Percentiles rank a stretch among this genome's conserved stretches.
These are phyloP conservation scores for Acrocephalus arundinaceus DNA, from an alignment of 2,113 vertebrate species.

Conservation along the genomic window DNA sequence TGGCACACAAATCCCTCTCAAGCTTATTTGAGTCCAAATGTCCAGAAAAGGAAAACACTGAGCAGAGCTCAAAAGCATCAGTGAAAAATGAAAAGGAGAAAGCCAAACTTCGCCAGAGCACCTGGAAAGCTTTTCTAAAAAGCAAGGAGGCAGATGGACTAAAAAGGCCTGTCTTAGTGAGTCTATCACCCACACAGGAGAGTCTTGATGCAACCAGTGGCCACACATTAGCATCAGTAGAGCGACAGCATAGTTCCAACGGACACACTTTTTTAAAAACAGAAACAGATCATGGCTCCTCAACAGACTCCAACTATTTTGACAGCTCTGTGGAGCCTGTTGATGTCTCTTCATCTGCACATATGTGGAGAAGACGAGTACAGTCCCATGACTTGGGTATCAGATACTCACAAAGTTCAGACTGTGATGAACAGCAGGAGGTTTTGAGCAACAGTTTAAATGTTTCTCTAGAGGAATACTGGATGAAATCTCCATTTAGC, in stretches of 20 bases:
- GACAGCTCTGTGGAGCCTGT: constrained; percentile 20
- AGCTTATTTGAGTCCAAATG: constrained; percentile 83
- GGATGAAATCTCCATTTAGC: constrained; percentile 50
- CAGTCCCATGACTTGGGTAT: constrained; percentile 56
- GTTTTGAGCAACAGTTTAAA: constrained; percentile 33
- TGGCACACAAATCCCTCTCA: constrained; percentile 84
- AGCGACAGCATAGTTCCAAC: background rate
- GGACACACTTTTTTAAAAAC: constrained; percentile 1
- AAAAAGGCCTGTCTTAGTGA: constrained; percentile 46
- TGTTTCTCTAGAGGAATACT: constrained; percentile 48
- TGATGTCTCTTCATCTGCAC: constrained; percentile 48
- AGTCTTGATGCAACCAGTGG: background rate
- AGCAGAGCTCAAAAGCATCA: constrained; percentile 32
- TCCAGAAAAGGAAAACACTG: constrained; percentile 74
- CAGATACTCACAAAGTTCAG: constrained; percentile 13
- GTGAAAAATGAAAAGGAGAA: constrained; percentile 68
- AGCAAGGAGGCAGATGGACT: constrained; percentile 68
- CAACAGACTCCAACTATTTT: background rate
- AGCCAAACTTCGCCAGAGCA: constrained; percentile 59
- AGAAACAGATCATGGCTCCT: constrained; percentile 44
- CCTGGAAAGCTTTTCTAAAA: constrained; percentile 77
- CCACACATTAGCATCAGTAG: background rate
- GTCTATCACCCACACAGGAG: constrained; percentile 11
- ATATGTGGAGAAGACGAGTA: constrained; percentile 65
- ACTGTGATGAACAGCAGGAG: constrained; percentile 31